Base-by-base conservation (phyloP, 1,140 invertebrate genomes). In the Asbolus verrucosus region DNA sequence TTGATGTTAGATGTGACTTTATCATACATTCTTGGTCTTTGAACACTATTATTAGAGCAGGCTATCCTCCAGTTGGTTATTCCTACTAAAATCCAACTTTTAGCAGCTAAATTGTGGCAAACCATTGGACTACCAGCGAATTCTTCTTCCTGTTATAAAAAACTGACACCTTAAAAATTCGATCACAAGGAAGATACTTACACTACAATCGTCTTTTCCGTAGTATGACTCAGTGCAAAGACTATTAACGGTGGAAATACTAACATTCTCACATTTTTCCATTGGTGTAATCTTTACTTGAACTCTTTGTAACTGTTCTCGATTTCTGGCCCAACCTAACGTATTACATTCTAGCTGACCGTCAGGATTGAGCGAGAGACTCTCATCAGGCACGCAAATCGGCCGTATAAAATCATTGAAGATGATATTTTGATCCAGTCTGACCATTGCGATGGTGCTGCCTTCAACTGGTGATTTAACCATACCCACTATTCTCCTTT, bases 401-500 rank as follows among this genome's bases (percentile, higher is more conserved):
- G 93, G 93, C 27, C 93, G 84, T 1, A 95, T 89, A 76, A 94
- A 94, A 79, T 95, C 93, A 0, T 92, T 92, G 71, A 90, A 89
- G 30, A 83, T 85, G 0, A 94, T 84, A 0, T 92, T 87, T 65
- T 90, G 87, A 68, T 93, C 92, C 33, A 96, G 81, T 75, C 94
- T 92, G 4, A 95, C 85, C 21, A 96, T 80, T 0, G 93, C 92
- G 0, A 94, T 85, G 33, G 91, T 92, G 70, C 92, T 94, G 6
- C 94, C 94, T 82, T 94, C 93, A 0, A 95, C 91, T 0, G 94
- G 93, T 0, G 93, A 94, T 74, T 94, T 94, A 1, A 95, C 89
- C 91, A 95, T 93, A 9, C 94, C 94, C 1, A 94, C 85, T 11
- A 96, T 91, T 61, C 92, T 85, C 16, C 92, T 83, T 73, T 95